Conservation (phyloP, 1,140 invertebrate species). For the Macrobrachium rosenbergii region DNA sequence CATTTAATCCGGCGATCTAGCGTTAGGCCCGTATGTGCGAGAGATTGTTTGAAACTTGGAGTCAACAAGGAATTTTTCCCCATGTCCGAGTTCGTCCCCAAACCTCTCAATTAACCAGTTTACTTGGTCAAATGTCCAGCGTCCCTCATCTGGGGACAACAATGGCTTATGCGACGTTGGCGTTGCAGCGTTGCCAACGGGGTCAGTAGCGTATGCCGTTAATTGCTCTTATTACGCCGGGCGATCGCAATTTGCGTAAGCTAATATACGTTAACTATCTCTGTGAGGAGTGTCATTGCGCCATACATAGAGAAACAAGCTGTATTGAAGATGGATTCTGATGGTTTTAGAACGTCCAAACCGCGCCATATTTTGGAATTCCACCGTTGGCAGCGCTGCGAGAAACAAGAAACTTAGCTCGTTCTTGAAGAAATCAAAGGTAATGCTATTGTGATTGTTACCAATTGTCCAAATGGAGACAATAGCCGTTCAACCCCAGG, state of each 20-base stretch:
- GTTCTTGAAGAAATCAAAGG: slow-evolving; percentile 41
- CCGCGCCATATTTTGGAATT: not conserved
- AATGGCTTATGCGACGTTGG: slow-evolving; percentile 22
- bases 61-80: slow-evolving; percentile 9
- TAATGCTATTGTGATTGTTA: slow-evolving; percentile 38
- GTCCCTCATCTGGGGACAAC: slow-evolving; percentile 19
- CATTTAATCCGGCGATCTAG: slow-evolving; percentile 3
- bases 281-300: too few relatives aligned
- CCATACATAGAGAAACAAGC: too few relatives aligned
- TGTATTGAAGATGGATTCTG: too few relatives aligned
- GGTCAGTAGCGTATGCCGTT: too few relatives aligned
- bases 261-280: too few relatives aligned
- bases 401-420: not conserved
- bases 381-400: not conserved
- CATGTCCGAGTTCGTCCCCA: slow-evolving; percentile 20
- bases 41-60: not conserved
- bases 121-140: slow-evolving; percentile 46
- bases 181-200: not conserved
- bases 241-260: too few relatives aligned
- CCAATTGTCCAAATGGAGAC: slow-evolving; percentile 48
- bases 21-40: not conserved
- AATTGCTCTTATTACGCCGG: too few relatives aligned
- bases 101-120: slow-evolving; percentile 45
- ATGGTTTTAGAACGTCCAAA: too few relatives aligned
- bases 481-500: slow-evolving; percentile 49